Conservation (phyloP, 2,113 vertebrate species). For the Ammodytes dubius region DNA sequence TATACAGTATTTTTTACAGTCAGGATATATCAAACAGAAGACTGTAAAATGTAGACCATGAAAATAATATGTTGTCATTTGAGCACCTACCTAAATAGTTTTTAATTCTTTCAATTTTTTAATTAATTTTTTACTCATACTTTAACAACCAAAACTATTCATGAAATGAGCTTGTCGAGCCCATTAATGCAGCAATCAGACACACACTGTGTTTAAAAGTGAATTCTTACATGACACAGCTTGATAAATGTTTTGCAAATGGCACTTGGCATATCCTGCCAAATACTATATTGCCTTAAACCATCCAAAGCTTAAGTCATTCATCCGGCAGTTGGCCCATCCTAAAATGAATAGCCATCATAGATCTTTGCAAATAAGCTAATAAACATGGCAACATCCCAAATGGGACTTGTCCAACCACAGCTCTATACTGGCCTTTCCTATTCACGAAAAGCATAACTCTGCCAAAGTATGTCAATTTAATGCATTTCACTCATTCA, state of each 20-base stretch:
- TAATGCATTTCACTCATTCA: background rate
- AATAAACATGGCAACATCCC: conserved; percentile 23
- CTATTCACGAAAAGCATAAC: conserved; percentile 8
- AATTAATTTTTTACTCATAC: background rate
- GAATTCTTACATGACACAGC: background rate
- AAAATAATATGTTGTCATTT: background rate
- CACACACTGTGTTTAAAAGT: background rate
- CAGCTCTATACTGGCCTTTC: conserved; percentile 9
- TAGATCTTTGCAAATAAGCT: conserved; percentile 17
- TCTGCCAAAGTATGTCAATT: conserved; percentile 7
- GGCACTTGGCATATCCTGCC: conserved; percentile 10
- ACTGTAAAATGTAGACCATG: background rate
- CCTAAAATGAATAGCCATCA: background rate
- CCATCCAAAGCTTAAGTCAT: conserved; percentile 16
- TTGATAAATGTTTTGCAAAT: conserved; percentile 21
- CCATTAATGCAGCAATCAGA: conserved; percentile 8
- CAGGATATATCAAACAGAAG: background rate
- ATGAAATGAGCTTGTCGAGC: background rate
- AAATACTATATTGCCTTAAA: background rate
- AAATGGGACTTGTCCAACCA: conserved; percentile 18
- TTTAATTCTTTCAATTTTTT: background rate
- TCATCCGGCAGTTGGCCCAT: conserved; percentile 7
- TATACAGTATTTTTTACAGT: background rate
- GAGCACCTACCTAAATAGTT: too few species aligned
- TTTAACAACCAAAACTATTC: background rate